Conservation (phyloP, 2,113 vertebrate species). For the Eublepharis macularius region DNA sequence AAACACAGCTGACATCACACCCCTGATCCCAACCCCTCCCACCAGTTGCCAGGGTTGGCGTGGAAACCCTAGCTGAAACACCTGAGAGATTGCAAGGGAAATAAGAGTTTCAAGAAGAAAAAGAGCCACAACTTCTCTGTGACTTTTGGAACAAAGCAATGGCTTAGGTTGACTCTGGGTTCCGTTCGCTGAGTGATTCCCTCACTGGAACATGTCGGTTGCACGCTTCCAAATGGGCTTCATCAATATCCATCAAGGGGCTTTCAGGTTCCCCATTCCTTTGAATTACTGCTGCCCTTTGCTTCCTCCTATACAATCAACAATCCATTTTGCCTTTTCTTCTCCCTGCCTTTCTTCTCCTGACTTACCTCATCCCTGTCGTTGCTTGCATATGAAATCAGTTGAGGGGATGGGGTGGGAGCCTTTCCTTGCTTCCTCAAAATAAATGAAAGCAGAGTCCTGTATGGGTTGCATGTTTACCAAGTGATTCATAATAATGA, state of each 20-base stretch:
- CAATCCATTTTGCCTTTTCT: neutral
- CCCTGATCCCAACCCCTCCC: no score
- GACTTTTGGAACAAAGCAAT: neutral
- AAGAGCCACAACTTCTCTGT: no score
- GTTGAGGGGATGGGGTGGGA: accelerated
- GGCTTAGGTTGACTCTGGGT: neutral
- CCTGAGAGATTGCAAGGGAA: no score
- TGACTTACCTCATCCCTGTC: no score
- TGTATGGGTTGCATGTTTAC: accelerated
- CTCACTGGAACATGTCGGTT: neutral
- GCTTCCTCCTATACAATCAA: neutral
- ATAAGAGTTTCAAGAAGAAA: no score
- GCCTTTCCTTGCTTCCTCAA: neutral
- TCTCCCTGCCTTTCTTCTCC: neutral
- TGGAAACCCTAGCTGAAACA: no score
- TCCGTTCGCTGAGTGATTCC: neutral
- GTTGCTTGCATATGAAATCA: neutral
- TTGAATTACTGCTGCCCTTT: neutral
- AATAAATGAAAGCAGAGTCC: no score
- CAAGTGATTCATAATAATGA: neutral
- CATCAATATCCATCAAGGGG: neutral
- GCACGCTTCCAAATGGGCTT: neutral
- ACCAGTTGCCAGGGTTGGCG: no score
- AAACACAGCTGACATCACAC: no score
- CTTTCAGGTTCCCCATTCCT: neutral